Evolutionary conservation across 2,797 vertebrate genomes (phyloP), one percentile per base, ranked within the genome.

Genomic region (Bradypodion ventrale): DNA sequence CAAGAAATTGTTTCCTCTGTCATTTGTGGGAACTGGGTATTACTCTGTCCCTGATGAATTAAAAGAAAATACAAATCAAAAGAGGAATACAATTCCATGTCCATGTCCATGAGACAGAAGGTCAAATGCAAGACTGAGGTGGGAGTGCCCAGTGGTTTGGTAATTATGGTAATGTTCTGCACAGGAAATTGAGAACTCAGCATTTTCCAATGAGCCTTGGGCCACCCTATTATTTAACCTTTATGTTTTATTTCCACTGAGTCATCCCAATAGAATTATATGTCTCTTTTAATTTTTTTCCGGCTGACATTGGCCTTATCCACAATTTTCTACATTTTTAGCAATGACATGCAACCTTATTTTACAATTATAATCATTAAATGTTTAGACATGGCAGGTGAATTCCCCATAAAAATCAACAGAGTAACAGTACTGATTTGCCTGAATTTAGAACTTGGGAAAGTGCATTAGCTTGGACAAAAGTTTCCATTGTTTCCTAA

Each of bases 1-100:
- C 65, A 86, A 92, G 90, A 90, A 92, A 85, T 87, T 88, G 83
- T 89, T 94, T 95, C 92, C 85, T 87, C 77, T 65, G 82, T 91
- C 82, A 1, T 65, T 90, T 93, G 79, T 92, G 92, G 87, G 89
- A 96, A 94, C 84, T 86, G 74, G 87, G 70, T 73, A 0, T 91
- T 85, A 81, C 86, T 91, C 70, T 85, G 74, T 78, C 94, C 85
- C 89, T 93, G 89, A 93, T 78, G 23, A 83, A 35, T 27, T 74
- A 46, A 46, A 60, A 59, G 84, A 66, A 35, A 84, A 84, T 79
- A 88, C 32, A 88, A 90, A 65, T 56, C 59, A 82, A 72, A 88
- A n/a, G 16, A 79, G 8, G 82, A 32, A 0, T 70, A 89, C 63
- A 56, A 81, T 78, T 80, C 83, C 81, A 89, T 40, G 90, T 83